A percentile compares a stretch with the other conserved stretches of the same genome.
Evolutionary conservation across 1,140 invertebrate genomes (phyloP).

Genomic region (Triops longicaudatus): DNA sequence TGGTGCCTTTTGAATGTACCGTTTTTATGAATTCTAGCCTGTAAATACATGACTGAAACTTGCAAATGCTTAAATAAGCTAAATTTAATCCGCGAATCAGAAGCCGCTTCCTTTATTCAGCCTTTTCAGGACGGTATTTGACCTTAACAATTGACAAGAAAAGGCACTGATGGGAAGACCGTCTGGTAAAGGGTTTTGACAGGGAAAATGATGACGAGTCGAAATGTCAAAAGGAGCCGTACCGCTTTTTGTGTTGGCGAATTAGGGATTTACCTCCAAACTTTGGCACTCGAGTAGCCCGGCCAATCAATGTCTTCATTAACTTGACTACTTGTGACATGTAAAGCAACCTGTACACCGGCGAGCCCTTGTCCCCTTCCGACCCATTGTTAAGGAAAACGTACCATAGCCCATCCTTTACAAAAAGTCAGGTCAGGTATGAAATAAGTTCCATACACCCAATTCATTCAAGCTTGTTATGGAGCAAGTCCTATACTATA

Average conservation of each 20-base stretch:
- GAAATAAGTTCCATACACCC: not conserved
- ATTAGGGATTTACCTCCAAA: not conserved
- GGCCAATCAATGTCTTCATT: conserved; percentile 15
- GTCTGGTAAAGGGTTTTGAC: not conserved
- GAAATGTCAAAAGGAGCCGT: not conserved
- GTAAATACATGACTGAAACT: conserved; percentile 15
- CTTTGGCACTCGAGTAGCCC: not conserved
- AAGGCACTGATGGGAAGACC: not conserved
- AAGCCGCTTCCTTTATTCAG: not conserved
- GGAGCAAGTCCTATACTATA: not conserved
- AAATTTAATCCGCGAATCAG: not conserved
- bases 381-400: not conserved
- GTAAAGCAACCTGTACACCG: not conserved
- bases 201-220: not conserved
- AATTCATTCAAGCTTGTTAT: not conserved
- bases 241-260: not conserved
- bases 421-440: not conserved
- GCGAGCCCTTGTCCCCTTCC: not conserved
- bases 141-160: not conserved
- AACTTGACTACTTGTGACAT: conserved; percentile 11
- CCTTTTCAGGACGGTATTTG: not conserved
- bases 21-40: not conserved
- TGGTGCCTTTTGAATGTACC: not conserved
- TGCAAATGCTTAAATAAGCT: not conserved
- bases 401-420: not conserved